A percentile compares a stretch with the other conserved stretches of the same genome.
Conservation (phyloP, 2,113 vertebrate species). For the Ginglymostoma cirratum region DNA sequence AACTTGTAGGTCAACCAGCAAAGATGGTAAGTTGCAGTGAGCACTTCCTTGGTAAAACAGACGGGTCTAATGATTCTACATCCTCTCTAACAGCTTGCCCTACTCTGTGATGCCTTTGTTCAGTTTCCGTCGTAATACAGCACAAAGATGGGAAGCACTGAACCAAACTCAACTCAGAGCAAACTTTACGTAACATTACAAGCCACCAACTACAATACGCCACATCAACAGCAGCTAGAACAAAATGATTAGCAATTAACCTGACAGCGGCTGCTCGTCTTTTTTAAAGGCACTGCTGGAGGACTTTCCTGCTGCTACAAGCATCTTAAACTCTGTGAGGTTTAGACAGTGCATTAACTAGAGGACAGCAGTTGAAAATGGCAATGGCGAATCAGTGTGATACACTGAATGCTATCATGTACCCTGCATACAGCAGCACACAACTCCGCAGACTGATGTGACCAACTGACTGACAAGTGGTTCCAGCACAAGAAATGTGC, state of each 20-base stretch:
- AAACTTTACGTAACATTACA: neutral
- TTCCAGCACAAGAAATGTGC: neutral
- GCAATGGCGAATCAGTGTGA: neutral
- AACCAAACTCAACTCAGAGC: neutral
- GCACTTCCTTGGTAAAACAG: too few species aligned
- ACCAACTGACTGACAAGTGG: neutral
- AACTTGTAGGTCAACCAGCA: too few species aligned
- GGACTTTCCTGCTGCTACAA: neutral
- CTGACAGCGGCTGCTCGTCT: neutral
- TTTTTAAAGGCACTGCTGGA: neutral
- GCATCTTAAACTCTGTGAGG: neutral
- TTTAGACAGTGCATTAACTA: neutral
- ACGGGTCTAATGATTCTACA: too few species aligned
- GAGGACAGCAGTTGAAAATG: neutral
- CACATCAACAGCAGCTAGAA: neutral
- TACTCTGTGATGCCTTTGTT: neutral
- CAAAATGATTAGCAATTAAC: neutral
- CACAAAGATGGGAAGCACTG: neutral
- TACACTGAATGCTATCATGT: neutral
- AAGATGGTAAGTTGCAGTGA: too few species aligned
- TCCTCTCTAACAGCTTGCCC: neutral
- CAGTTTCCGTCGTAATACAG: neutral
- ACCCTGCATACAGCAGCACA: neutral
- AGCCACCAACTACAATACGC: neutral
- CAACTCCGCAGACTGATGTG: too few species aligned